Base-by-base conservation (phyloP, 2,888 invertebrate species). In the Macrophya alboannulata region DNA sequence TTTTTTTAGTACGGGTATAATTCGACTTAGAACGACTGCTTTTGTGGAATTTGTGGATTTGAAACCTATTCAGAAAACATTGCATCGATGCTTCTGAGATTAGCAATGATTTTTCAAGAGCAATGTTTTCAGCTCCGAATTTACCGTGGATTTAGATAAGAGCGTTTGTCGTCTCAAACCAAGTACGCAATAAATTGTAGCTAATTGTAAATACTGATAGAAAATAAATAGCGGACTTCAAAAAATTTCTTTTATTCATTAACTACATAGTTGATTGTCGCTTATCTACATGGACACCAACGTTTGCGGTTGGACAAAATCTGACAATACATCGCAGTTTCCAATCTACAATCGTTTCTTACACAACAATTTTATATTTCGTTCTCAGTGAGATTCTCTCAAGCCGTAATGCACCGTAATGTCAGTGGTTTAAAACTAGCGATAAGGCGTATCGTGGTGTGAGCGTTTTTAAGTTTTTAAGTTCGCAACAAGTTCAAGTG, bases 371-470 rank as follows among this genome's bases (percentile, higher is more conserved):
- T 51, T 51, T 31, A 31, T 31, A 31, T n/a, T 51, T 51, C n/a
- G 5, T n/a, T 1, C 51, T n/a, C 51, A n/a, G 1, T 17, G 5
- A 51, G 5, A 51, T 51, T n/a, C n/a, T 55, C 55, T 55, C 55
- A 55, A n/a, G n/a, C n/a, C n/a, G n/a, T 55, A 55, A 2, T 55
- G 3, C 31, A 55, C n/a, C n/a, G n/a, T 55, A 55, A 2, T 55
- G 3, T 68, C 68, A 21, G 68, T 31, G 68, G 4, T 12, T 68
- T 1, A 31, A 10, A 68, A 25, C 31, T 25, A 37, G 68, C 31
- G 15, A 68, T 68, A 68, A 74, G 72, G 76, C 31, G 76, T 45
- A 76, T 48, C 25, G 76, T 48, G 76, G 51, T 48, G 17, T 31
- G 10, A 45, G 12, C 45, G 31, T 15, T 45, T 76, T 45, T 12